Base-by-base conservation (phyloP, 2,797 vertebrate genomes). In the Hippopotamyrus pictus region DNA sequence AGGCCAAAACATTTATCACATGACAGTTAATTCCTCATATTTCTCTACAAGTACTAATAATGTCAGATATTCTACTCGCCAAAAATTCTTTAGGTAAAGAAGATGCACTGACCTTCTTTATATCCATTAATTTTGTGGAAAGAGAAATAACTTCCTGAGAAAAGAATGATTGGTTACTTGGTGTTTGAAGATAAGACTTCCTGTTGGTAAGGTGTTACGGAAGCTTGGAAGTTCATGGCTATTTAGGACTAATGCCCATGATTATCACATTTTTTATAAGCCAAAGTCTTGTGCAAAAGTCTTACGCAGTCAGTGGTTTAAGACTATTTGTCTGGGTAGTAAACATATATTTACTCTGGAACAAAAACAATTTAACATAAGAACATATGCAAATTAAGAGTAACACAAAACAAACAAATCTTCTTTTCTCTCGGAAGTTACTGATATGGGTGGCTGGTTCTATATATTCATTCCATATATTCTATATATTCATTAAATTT, bases 31-130 rank as follows among this genome's bases (percentile, higher is more conserved):
- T 44, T 44, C 76, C 2, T 69, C 86, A 44, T 1, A 37, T 46
- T 19, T 33, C 22, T 25, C 11, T 22, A 29, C 76, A 46, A 3
- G 25, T 9, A 57, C 9, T 41, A 59, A 46, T 25, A 25, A 37
- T 44, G 65, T 82, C 59, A 19, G 82, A 22, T 41, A 48, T 33
- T 50, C 3, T 29, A 51, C 12, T 46, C 33, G 37, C 4, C 76
- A 62, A 44, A 22, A 33, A 54, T 44, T 41, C 8, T 89, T 59
- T 57, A 51, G 6, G 65, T 48, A 57, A 25, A 79, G 37, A 79
- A 11, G 17, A 46, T 12, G 12, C 79, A 86, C 94, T 84, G 91
- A 96, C 95, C 95, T 96, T 92, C 46, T 92, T 91, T 3, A 57
- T 22, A 12, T 94, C 94, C 95, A 96, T 96, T 92, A 86, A 89